phyloP scores from a whole-genome alignment of 2,797 vertebrate species.

The Cirrhinus mrigala region DNA sequence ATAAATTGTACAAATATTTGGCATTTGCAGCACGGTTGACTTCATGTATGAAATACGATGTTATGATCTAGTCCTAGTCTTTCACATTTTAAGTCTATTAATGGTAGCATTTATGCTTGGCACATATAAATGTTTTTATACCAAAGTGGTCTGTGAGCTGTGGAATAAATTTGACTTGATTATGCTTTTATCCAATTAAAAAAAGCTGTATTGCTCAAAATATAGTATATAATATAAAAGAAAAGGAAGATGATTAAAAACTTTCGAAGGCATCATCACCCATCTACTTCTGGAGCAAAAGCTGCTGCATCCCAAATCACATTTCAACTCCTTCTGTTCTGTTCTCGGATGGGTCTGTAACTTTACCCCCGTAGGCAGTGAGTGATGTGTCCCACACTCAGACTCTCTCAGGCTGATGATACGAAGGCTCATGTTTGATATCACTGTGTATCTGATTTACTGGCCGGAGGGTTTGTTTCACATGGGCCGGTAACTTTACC shows the following conservation, averaged over 20 bases:
- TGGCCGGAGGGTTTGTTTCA: slow-evolving; percentile 59
- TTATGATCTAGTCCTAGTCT: not conserved
- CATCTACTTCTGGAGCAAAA: not conserved
- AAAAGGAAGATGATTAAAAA: not conserved
- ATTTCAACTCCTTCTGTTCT: slow-evolving; percentile 35
- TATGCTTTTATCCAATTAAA: not conserved
- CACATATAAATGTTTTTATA: not conserved
- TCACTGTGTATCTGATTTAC: slow-evolving; percentile 59
- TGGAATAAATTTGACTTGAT: not conserved
- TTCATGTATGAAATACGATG: not conserved
- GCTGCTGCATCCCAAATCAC: slow-evolving; percentile 31
- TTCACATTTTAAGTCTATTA: not conserved
- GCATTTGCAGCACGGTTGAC: not conserved
- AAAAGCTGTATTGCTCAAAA: not conserved
- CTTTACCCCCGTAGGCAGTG: slow-evolving; percentile 34
- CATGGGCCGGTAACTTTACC: slow-evolving; percentile 71
- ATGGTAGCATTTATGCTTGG: not conserved
- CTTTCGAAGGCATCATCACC: not conserved
- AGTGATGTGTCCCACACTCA: slow-evolving; percentile 46
- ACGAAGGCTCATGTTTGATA: slow-evolving; percentile 65
- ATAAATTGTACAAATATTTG: not conserved
- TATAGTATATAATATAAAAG: not conserved
- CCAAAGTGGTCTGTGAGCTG: not conserved
- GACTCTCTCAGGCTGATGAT: slow-evolving; percentile 39
- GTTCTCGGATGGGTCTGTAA: slow-evolving; percentile 47